Percentiles rank a stretch among this genome's conserved stretches.
These are phyloP conservation scores for Branchellion lobata DNA, from an alignment of 2,888 invertebrate genomes.

Conservation along the genomic window DNA sequence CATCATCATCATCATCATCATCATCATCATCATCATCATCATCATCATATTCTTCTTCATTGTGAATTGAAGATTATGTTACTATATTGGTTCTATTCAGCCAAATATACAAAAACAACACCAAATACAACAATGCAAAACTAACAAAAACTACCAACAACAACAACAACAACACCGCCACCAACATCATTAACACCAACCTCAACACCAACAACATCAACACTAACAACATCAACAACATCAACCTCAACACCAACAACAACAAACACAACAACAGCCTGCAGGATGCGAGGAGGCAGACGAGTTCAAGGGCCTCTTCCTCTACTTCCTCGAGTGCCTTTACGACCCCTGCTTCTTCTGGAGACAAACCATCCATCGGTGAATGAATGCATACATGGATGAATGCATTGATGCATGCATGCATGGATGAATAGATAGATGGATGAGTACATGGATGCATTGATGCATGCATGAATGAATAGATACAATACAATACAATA, in stretches of 20 bases:
- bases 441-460: no score
- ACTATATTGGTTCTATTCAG: no score
- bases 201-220: not conserved
- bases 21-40: constrained; percentile 17
- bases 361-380: not conserved
- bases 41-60: constrained; percentile 2
- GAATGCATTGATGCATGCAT: no score
- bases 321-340: constrained; percentile 3
- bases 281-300: not conserved
- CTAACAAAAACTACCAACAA: no score
- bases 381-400: no score
- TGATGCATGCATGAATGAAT: no score
- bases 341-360: constrained; percentile 6
- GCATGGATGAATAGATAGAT: no score
- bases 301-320: not conserved
- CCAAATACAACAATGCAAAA: no score
- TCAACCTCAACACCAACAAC: not conserved
- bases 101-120: no score
- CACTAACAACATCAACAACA: not conserved
- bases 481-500: no score
- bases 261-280: not conserved
- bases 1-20: constrained; percentile 29
- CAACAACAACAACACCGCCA: no score
- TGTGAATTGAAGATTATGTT: not conserved
- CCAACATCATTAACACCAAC: not conserved